Evolutionary conservation across 2,888 invertebrate species (phyloP).

Genomic region (Drosophila diplacantha): DNA sequence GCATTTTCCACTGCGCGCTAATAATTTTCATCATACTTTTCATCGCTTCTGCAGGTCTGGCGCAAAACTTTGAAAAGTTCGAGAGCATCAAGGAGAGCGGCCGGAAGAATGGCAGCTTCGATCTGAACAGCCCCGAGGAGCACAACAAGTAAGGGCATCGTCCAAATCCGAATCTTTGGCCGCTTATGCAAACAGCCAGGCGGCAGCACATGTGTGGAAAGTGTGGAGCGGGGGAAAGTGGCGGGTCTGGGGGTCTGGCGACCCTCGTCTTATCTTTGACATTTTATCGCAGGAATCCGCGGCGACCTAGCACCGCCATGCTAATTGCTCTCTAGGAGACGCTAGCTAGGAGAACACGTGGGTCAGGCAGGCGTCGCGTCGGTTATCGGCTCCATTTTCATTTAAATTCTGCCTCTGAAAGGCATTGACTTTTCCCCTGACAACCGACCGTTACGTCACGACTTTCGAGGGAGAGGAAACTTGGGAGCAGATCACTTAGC

Average conservation of each 20-base stretch:
- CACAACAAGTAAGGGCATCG: conserved; percentile 79
- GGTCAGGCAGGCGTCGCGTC: conserved; percentile 39
- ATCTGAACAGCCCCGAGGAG: conserved; percentile 83
- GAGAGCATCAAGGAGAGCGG: conserved; percentile 85
- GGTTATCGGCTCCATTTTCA: conserved; percentile 51
- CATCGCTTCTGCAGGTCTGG: conserved; percentile 80
- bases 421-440: conserved; percentile 48
- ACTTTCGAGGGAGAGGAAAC: neutral
- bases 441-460: conserved; percentile 51
- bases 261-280: conserved; percentile 51
- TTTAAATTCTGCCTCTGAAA: conserved; percentile 28
- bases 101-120: conserved; percentile 81
- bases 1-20: conserved; percentile 39
- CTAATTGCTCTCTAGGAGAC: conserved; percentile 49
- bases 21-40: conserved; percentile 26
- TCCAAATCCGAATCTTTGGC: conserved; percentile 12
- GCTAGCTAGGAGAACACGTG: conserved; percentile 52
- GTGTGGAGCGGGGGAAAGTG: conserved; percentile 2
- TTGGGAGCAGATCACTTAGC: conserved; percentile 1
- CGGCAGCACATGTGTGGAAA: conserved; percentile 25
- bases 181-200: conserved; percentile 51
- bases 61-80: conserved; percentile 89
- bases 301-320: conserved; percentile 53
- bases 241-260: neutral
- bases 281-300: conserved; percentile 42